Evolutionary conservation across 2,888 invertebrate species (phyloP).

Genomic region (Dicyrtomina minuta): DNA sequence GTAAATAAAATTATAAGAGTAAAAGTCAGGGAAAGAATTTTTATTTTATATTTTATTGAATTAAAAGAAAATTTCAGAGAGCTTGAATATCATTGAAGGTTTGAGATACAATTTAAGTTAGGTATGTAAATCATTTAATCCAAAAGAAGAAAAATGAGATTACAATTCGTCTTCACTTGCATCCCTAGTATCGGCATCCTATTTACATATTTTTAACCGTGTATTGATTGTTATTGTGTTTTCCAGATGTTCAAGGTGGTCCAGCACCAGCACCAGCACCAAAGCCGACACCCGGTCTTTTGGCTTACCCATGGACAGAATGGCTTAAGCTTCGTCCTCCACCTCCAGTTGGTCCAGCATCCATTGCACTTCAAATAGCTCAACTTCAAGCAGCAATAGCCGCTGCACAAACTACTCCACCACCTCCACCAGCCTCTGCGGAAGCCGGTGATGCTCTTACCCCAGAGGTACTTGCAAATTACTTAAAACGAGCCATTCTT

Average conservation of each 20-base stretch:
- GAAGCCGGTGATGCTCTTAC: constrained; percentile 6
- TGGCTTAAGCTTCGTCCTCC: constrained; percentile 29
- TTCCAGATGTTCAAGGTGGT: constrained; percentile 4
- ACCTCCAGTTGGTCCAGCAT: background rate
- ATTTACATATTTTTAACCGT: background rate
- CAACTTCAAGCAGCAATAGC: background rate
- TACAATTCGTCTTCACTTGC: no score
- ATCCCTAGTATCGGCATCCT: no score
- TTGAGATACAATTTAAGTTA: no score
- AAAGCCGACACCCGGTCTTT: background rate
- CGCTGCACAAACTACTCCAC: background rate
- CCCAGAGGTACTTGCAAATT: constrained; percentile 14
- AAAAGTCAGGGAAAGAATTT: no score
- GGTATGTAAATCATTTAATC: no score
- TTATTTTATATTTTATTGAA: no score
- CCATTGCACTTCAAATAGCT: background rate
- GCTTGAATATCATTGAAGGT: no score
- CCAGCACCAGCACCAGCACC: constrained; percentile 7
- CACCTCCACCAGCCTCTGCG: constrained; percentile 9
- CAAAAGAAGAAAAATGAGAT: no score
- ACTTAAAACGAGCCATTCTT: background rate
- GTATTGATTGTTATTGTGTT: background rate
- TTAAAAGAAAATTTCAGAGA: no score
- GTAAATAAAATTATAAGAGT: no score
- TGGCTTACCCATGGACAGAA: constrained; percentile 37